Base-by-base conservation (phyloP, 2,113 vertebrate species). In the Pandion haliaetus region DNA sequence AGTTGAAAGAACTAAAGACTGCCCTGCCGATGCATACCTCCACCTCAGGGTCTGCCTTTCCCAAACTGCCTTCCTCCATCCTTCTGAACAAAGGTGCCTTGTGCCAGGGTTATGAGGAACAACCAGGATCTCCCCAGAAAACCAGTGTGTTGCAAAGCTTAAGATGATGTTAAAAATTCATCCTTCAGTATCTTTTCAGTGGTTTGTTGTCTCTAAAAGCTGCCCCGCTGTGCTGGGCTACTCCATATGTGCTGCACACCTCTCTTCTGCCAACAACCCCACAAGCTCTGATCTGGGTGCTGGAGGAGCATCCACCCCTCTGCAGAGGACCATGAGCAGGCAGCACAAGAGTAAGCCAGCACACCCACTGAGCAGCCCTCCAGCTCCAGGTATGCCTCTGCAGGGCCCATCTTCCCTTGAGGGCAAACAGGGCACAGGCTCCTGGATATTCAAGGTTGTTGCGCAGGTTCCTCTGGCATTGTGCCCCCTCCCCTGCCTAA, bases 211-310 rank as follows among this genome's bases (percentile, higher is more conserved):
- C 47, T 52, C n/a, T 42, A 45, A 66, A 85, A 88, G 8, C 21
- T 38, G 13, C 9, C 14, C 8, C 16, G 8, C 6, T 1, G 0
- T 63, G 31, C 34, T 34, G 16, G 14, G 18, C 25, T 62, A 8
- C 32, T 59, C 24, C 1, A 0, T 6, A 3, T 2, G 0, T 28
- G 9, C 18, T 29, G 15, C 34, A 24, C 5, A 14, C 7, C 10
- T 45, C 10, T 65, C 16, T 63, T 52, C 28, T 58, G 28, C 23
- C 47, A 44, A 25, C 24, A 58, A 3, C 8, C 8, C 9, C 63
- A 72, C 5, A 18, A 36, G 12, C 19, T 50, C 69, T 63, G 11
- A 31, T 21, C 32, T 52, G 6, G 3, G 2, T 13, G 9, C 15
- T 2, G 2, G 4, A 57, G 6, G 2, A 87, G 15, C 5, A 19